These are phyloP conservation scores for Halocynthia roretzi DNA, from an alignment of 23 tunicate genomes.

Conservation along the genomic window DNA sequence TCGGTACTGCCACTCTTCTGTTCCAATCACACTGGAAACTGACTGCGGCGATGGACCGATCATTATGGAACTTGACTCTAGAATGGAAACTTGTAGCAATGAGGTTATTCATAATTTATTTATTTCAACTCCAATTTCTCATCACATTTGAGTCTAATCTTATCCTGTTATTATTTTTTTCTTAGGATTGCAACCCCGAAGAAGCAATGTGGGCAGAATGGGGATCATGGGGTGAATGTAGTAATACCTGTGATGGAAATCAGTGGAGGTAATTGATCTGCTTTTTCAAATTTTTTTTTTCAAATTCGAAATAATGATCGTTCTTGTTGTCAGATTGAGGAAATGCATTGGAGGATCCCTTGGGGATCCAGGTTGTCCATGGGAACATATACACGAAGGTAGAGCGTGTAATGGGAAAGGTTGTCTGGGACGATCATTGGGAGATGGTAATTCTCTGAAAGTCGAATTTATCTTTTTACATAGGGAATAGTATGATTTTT, in stretches of 20 bases:
- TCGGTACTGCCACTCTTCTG: conserved; percentile 14
- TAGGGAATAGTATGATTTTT: background rate
- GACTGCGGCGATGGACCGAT: conserved; percentile 16
- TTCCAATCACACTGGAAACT: conserved; percentile 10
- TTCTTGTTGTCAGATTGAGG: conserved; percentile 1
- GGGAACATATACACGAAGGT: conserved; percentile 9
- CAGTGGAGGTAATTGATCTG: conserved; percentile 12
- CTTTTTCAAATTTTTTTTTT: background rate
- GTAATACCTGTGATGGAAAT: conserved; percentile 8
- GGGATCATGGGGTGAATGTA: conserved; percentile 32
- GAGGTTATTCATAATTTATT: background rate
- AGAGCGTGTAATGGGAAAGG: conserved; percentile 4
- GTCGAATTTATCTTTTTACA: background rate
- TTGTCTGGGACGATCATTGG: background rate
- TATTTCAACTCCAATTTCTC: background rate
- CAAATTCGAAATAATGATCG: background rate
- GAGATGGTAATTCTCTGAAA: background rate
- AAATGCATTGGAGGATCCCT: conserved; percentile 4
- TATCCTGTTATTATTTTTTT: background rate
- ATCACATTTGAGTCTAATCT: background rate
- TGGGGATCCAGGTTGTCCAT: conserved; percentile 16
- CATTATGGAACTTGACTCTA: conserved; percentile 5
- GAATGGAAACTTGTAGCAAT: conserved; percentile 19
- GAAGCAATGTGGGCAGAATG: conserved; percentile 20
- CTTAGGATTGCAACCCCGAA: conserved; percentile 12